phyloP scores from a whole-genome alignment of 2,888 invertebrate genomes.

The Oscheius sp. region DNA sequence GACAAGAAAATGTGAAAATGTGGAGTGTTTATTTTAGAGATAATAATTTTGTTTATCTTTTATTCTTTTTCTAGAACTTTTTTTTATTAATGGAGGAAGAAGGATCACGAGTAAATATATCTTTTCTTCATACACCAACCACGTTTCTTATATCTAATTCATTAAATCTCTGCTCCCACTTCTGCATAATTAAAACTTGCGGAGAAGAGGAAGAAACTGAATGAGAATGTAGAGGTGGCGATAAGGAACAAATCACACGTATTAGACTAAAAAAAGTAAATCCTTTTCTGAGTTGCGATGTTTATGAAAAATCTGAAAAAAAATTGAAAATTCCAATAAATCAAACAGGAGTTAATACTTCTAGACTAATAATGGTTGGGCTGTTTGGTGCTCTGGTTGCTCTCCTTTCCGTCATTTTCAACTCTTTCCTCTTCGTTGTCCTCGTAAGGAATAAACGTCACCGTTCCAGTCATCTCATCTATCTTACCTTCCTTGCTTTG shows the following conservation, averaged over 20 bases:
- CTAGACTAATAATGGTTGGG: slow-evolving; percentile 58
- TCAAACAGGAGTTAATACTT: slow-evolving; percentile 4
- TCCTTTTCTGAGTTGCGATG: too few species aligned
- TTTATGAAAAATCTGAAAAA: too few species aligned
- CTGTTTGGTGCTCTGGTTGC: slow-evolving; percentile 62
- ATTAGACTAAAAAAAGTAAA: too few species aligned
- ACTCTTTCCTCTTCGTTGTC: slow-evolving; percentile 64
- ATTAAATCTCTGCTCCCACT: background rate
- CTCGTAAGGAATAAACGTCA: slow-evolving; percentile 56
- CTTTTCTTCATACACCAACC: too few species aligned
- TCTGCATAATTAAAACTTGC: background rate
- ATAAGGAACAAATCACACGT: too few species aligned
- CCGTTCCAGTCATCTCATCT: slow-evolving; percentile 61
- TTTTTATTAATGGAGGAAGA: too few species aligned
- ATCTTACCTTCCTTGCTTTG: slow-evolving; percentile 62
- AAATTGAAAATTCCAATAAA: background rate
- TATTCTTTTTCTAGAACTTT: background rate
- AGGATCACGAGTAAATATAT: background rate
- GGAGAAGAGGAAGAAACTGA: background rate
- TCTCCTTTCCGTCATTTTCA: slow-evolving; percentile 59
- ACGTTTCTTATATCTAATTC: too few species aligned
- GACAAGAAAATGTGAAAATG: too few species aligned
- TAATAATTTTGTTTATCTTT: background rate
- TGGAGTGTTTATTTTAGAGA: background rate
- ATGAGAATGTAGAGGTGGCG: too few species aligned